Percentiles rank a stretch among this genome's conserved stretches.
Evolutionary conservation across 2,797 vertebrate species (phyloP).

Genomic region (Notolepis coatsorum): DNA sequence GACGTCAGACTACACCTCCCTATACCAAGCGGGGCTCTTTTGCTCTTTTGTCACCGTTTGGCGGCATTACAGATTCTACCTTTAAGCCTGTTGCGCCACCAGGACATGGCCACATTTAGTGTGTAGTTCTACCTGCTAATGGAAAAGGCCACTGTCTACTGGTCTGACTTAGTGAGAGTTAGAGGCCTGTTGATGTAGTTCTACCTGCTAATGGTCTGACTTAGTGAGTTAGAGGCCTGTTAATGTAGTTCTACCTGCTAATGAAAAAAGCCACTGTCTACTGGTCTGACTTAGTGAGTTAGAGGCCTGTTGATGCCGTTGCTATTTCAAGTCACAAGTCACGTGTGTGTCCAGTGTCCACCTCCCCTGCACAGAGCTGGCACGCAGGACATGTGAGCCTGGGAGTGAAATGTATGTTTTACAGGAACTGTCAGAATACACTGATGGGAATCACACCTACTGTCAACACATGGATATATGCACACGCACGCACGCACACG

Average conservation of each 20-base stretch:
- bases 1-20: too few relatives aligned
- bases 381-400: conserved; percentile 40
- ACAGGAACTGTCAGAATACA: conserved; percentile 17
- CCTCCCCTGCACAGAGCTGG: conserved; percentile 3
- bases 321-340: too few relatives aligned
- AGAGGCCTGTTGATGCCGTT: conserved; percentile 13
- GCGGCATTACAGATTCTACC: too few relatives aligned
- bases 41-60: too few relatives aligned
- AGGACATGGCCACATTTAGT: too few relatives aligned
- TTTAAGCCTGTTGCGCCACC: too few relatives aligned
- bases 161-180: conserved; percentile 54
- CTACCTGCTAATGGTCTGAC: too few relatives aligned
- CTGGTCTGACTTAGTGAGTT: conserved; percentile 51
- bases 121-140: too few relatives aligned
- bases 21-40: too few relatives aligned
- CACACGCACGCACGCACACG: background rate
- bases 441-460: conserved; percentile 24
- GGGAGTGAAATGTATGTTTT: conserved; percentile 43
- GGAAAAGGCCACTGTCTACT: conserved; percentile 29
- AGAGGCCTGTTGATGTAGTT: conserved; percentile 16
- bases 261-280: conserved; percentile 31
- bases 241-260: too few relatives aligned
- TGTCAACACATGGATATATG: conserved; percentile 7
- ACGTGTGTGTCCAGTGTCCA: conserved; percentile 25
- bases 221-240: conserved; percentile 26